Evolutionary conservation across 2,888 invertebrate species (phyloP), one percentile per base, ranked within the genome.

Genomic region (Hylaea fasciaria): DNA sequence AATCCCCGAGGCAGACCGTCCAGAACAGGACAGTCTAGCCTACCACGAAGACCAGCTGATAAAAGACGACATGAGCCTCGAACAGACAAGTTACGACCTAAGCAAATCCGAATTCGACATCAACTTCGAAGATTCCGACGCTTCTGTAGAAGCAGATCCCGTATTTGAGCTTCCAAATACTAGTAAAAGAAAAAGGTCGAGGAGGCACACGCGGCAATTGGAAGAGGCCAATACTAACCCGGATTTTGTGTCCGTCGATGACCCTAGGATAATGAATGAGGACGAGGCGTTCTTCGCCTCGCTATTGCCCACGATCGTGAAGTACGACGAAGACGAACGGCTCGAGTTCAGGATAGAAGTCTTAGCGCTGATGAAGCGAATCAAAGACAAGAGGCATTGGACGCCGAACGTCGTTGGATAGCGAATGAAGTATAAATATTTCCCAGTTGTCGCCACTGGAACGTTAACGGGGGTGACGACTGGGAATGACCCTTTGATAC

Each of bases 251-350:
- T 17, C 58, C 0, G 69, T 85, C 16, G 83, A 83, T 54, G 89
- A 91, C 54, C 83, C 85, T 0, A 78, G 91, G 32, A 70, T 92
- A 0, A 91, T 92, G 91, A 91, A 92, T 56, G 92, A 92, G 62
- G 91, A 92, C 59, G 92, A 92, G 59, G 91, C 91, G 0, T 92
- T 92, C 64, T 92, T 92, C 51, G 91, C 91, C 0, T 91, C 92
- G 0, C 68, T 92, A 0, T 65, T 92, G 22, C 92, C 91, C 0
- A 82, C 89, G 0, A 77, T 91, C 0, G 91, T 91, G 0, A 89
- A 82, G 62, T 91, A 91, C 63, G 82, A 71, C 57, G 89, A 90
- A 62, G 89, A 90, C 57, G 91, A 91, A 62, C 74, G 89, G 53
- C 61, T 92, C 4, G 87, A 91, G 64, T 92, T 92, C 41, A 81